phyloP scores from a whole-genome alignment of 2,113 vertebrate genomes.

The Burhinus oedicnemus region DNA sequence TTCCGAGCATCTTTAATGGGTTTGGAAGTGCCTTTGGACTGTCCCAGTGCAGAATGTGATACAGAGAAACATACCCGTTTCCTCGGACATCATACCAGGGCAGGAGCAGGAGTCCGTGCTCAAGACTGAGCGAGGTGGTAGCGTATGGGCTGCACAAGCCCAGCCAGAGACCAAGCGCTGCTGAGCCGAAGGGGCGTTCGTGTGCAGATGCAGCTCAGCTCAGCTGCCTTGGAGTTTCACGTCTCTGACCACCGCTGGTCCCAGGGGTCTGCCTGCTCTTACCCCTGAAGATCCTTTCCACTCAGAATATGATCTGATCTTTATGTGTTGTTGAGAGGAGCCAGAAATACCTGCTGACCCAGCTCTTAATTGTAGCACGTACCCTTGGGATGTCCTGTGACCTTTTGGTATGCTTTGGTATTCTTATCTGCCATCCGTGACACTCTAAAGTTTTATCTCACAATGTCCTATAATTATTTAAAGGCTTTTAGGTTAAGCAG shows the following conservation, averaged over 20 bases:
- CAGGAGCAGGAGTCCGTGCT: neutral
- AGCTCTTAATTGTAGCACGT: neutral
- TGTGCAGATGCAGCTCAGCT: neutral
- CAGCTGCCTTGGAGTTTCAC: neutral
- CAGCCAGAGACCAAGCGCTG: neutral
- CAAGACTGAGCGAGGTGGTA: fast-evolving
- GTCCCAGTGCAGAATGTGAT: neutral
- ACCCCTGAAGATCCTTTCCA: neutral
- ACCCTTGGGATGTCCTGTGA: neutral
- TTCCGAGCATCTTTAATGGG: neutral
- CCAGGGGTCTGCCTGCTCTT: neutral
- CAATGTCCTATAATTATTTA: neutral
- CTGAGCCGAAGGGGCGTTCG: fast-evolving
- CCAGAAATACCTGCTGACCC: neutral
- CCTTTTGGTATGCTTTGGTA: neutral
- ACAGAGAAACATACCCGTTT: fast-evolving
- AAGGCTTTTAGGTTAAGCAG: neutral
- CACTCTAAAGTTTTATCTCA: neutral
- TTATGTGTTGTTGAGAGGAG: neutral
- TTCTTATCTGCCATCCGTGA: neutral
- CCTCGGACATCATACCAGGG: fast-evolving
- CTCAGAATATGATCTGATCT: neutral
- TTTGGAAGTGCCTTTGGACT: neutral
- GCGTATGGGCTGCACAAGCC: fast-evolving
- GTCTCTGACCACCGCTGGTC: neutral